phyloP scores from a whole-genome alignment of 2,888 invertebrate species.

The Oxyteleia sp. region DNA sequence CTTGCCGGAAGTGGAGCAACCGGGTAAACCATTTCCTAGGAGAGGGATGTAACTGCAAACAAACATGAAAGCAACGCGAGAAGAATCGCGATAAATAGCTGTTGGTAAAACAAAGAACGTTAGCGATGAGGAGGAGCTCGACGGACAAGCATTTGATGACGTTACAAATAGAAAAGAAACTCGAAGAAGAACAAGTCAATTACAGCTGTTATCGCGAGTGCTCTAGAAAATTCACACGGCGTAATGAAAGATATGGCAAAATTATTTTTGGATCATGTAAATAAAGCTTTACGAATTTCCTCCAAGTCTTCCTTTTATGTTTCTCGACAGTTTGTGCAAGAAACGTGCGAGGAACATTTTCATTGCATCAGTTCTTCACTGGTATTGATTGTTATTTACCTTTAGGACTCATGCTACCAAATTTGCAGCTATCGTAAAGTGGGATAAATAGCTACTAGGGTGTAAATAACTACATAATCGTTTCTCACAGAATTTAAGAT shows the following conservation, averaged over 20 bases:
- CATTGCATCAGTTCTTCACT: no score
- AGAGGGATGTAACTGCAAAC: constrained; percentile 65
- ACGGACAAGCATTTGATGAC: constrained; percentile 52
- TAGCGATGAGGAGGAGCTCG: constrained; percentile 67
- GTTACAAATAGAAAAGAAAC: constrained; percentile 42
- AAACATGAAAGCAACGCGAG: constrained; percentile 72
- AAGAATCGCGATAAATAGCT: constrained; percentile 80
- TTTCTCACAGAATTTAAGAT: no score
- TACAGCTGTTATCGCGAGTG: constrained; percentile 30
- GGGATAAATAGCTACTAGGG: no score
- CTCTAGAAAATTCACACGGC: constrained; percentile 16
- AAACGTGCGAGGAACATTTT: no score
- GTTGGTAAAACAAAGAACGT: constrained; percentile 69
- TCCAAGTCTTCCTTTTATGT: neutral
- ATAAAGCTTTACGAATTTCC: constrained; percentile 28
- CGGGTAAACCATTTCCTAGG: constrained; percentile 61
- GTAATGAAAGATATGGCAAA: constrained; percentile 11
- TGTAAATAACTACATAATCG: no score
- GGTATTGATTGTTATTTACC: no score
- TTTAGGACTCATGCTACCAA: no score
- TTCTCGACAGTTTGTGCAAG: neutral
- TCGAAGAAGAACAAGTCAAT: constrained; percentile 57
- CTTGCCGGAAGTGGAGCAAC: constrained; percentile 68
- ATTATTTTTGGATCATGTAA: constrained; percentile 37
- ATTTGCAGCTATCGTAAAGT: no score